Conservation (phyloP, 1,140 invertebrate genomes). For the Mycetomoellerius zeteki region DNA sequence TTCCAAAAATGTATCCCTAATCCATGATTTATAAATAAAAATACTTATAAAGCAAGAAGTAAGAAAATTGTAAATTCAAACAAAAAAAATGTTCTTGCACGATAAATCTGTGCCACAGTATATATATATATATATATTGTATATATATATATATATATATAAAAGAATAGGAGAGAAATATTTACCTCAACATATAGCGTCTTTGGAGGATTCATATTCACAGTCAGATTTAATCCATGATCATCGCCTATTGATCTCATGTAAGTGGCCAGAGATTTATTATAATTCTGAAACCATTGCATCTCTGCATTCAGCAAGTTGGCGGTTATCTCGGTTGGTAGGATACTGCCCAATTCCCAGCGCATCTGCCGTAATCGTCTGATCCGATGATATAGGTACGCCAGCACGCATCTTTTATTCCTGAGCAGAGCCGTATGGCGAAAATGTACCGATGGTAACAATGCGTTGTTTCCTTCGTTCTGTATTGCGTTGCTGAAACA, state of each 20-base stretch:
- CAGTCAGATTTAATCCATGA: slow-evolving; percentile 94
- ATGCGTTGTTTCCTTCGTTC: slow-evolving; percentile 54
- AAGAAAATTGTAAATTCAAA: neutral
- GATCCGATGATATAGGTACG: slow-evolving; percentile 96
- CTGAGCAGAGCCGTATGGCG: slow-evolving; percentile 94
- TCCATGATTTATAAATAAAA: neutral
- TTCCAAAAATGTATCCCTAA: neutral
- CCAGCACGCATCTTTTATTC: slow-evolving; percentile 95
- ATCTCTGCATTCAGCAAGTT: slow-evolving; percentile 94
- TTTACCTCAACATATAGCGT: slow-evolving; percentile 95
- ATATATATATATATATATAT: too few relatives aligned
- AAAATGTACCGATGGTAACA: slow-evolving; percentile 91
- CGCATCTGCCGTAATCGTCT: slow-evolving; percentile 93
- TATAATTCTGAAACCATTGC: slow-evolving; percentile 96
- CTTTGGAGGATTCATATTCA: slow-evolving; percentile 97
- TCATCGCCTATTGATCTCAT: slow-evolving; percentile 95
- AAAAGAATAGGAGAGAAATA: neutral
- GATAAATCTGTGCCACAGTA: too few relatives aligned
- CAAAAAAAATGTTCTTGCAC: neutral
- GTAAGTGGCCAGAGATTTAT: slow-evolving; percentile 94
- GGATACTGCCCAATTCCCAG: slow-evolving; percentile 97
- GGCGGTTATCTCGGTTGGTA: slow-evolving; percentile 94
- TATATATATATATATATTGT: too few relatives aligned
- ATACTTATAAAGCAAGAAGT: neutral
- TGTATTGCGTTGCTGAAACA: slow-evolving; percentile 70